Base-by-base conservation (phyloP, 2,113 vertebrate genomes). In the Pleuronectes platessa region DNA sequence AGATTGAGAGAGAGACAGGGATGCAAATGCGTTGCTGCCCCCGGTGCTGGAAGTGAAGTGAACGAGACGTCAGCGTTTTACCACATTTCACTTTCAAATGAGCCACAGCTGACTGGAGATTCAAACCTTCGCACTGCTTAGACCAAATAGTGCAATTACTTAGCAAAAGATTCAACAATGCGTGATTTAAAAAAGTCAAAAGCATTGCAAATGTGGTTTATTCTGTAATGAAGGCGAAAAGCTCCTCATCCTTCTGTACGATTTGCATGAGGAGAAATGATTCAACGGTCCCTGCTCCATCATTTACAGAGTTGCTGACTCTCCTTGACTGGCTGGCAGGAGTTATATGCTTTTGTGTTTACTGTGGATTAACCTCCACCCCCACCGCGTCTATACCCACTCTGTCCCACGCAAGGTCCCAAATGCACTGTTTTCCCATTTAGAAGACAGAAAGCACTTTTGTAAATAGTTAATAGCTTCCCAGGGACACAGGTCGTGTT, bases 21-120 rank as follows among this genome's bases (percentile, higher is more conserved):
- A 74, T 88, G 85, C 79, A 84, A 86, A 90, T 88, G 71, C 54
- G 23, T 69, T 65, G 81, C 83, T 84, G 90, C 85, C 83, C 75
- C 83, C 81, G 86, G 78, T 88, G 84, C 85, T 84, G 54, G 83
- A 66, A 80, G 68, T 74, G 61, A 86, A 82, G 55, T 86, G 79
- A 89, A 87, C 73, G 60, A 88, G 61, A 79, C 76, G 83, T 92
- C 92, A 88, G 90, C 88, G 58, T 89, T 89, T 92, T 88, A 63
- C 74, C 79, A 81, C 85, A 85, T 90, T 92, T 90, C 61, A 74
- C 85, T 92, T 90, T 90, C 55, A 90, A 90, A 91, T 88, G 81
- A 87, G 82, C 82, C 76, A 79, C 79, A 84, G 76, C 67, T 68
- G 78, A 85, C 74, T 86, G 66, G 75, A 73, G 79, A 84, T 61